Evolutionary conservation across 2,888 invertebrate genomes (phyloP).

Genomic region (Brenthis daphne): DNA sequence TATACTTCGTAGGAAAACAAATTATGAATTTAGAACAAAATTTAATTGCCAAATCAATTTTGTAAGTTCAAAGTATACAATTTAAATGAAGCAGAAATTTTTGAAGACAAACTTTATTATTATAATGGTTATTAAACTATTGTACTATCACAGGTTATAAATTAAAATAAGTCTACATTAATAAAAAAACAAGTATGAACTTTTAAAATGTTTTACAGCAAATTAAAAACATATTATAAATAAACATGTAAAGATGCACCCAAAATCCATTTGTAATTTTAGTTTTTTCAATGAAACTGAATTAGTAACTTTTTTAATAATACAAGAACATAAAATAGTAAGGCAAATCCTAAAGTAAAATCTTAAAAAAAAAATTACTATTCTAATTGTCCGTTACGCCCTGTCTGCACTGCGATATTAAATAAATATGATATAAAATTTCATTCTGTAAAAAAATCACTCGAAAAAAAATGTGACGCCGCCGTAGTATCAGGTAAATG

Average conservation of each 20-base stretch:
- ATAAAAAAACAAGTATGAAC: not conserved
- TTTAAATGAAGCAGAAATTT: not conserved
- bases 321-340: too few species aligned
- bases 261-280: not conserved
- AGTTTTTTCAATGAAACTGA: not conserved
- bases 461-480: too few species aligned
- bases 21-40: not conserved
- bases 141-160: conserved; percentile 27
- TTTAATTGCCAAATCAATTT: not conserved
- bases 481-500: too few species aligned
- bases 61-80: conserved; percentile 8
- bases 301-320: too few species aligned
- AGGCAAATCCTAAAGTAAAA: too few species aligned
- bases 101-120: not conserved
- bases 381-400: too few species aligned
- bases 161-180: conserved; percentile 3
- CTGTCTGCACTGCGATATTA: too few species aligned
- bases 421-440: too few species aligned
- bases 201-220: not conserved
- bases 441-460: too few species aligned
- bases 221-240: conserved; percentile 2
- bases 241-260: not conserved
- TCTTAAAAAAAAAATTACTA: too few species aligned
- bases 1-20: too few species aligned
- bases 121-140: not conserved